phyloP scores from a whole-genome alignment of 64 coral and sea anemone genomes.

The Cladopsammia gracilis region DNA sequence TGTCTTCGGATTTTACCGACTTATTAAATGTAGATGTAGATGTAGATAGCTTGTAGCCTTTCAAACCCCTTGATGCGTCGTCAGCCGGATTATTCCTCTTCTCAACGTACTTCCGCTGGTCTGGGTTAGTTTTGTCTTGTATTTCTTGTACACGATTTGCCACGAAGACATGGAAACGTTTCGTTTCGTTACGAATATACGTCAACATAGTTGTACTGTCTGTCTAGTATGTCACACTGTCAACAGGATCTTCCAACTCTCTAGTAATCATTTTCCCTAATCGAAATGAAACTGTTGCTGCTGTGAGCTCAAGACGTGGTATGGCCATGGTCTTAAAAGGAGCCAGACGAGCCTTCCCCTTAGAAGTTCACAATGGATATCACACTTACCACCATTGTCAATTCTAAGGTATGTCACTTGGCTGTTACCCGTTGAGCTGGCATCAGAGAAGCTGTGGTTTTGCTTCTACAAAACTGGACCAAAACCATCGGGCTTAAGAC shows the following conservation, averaged over 20 bases:
- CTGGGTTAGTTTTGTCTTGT: neutral
- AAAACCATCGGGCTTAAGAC: constrained; percentile 72
- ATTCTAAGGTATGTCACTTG: constrained; percentile 63
- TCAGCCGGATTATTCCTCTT: too few species aligned
- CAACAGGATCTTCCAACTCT: constrained; percentile 24
- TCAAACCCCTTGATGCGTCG: too few species aligned
- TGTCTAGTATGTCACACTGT: constrained; percentile 54
- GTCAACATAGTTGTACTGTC: constrained; percentile 56
- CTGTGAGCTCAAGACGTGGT: constrained; percentile 53
- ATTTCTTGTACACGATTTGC: constrained; percentile 38
- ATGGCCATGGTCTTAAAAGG: constrained; percentile 47
- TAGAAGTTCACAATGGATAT: constrained; percentile 44
- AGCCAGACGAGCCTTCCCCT: constrained; percentile 50
- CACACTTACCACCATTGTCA: neutral
- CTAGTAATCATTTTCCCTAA: neutral
- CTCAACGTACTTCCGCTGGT: constrained; percentile 42
- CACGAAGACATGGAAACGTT: constrained; percentile 39
- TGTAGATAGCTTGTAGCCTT: neutral
- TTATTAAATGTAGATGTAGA: too few species aligned
- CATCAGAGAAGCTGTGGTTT: constrained; percentile 78
- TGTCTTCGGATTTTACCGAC: too few species aligned
- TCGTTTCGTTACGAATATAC: constrained; percentile 48
- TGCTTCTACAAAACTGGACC: constrained; percentile 36
- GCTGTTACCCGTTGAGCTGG: constrained; percentile 36
- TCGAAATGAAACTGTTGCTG: constrained; percentile 10